Evolutionary conservation across 2,113 vertebrate genomes (phyloP).

Genomic region (Rhabdomys dilectus): DNA sequence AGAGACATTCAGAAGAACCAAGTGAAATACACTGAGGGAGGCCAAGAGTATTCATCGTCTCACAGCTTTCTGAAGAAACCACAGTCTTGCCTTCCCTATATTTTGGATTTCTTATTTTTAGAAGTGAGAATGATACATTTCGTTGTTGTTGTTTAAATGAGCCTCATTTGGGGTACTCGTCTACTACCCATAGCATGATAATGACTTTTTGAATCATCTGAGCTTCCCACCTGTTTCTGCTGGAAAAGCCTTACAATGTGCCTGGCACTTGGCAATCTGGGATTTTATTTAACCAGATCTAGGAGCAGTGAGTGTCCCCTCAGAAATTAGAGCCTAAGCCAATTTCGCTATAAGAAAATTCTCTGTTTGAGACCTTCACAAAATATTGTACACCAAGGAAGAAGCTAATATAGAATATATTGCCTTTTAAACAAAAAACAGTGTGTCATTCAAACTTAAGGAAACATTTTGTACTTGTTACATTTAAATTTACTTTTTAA

Average conservation of each 20-base stretch:
- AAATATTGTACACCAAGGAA: neutral
- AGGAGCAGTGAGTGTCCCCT: neutral
- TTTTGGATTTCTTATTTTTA: neutral
- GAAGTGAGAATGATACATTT: neutral
- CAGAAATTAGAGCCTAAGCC: neutral
- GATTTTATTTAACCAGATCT: neutral
- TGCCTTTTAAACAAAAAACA: neutral
- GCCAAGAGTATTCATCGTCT: neutral
- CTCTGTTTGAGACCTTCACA: neutral
- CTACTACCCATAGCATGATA: neutral
- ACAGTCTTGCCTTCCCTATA: neutral
- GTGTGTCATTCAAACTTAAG: neutral
- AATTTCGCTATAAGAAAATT: neutral
- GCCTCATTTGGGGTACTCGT: neutral
- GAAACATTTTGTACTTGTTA: neutral
- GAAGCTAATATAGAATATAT: neutral
- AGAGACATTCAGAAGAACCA: neutral
- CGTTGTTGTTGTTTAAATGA: neutral
- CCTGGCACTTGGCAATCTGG: neutral
- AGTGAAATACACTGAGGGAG: neutral
- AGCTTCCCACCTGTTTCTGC: neutral
- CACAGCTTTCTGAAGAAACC: neutral
- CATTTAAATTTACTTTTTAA: constrained; percentile 1
- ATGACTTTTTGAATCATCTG: neutral
- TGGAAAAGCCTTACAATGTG: neutral